A percentile compares a stretch with the other conserved stretches of the same genome.
Evolutionary conservation across 1,140 invertebrate species (phyloP).

Genomic region (Metaphire vulgaris): DNA sequence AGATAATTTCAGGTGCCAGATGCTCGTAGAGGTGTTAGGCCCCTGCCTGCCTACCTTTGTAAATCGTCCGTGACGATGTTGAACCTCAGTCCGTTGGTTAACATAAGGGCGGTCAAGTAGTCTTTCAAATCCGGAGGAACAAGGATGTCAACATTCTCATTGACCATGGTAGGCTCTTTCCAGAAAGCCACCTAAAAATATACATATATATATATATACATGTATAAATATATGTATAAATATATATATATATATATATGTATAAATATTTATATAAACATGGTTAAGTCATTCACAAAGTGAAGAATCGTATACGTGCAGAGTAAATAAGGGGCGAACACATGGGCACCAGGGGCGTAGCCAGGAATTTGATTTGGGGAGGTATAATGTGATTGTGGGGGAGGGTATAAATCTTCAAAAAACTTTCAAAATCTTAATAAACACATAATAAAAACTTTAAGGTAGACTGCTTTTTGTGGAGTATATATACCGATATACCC

Average conservation of each 20-base stretch:
- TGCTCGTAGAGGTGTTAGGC: too few species aligned
- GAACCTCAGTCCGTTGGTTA: neutral
- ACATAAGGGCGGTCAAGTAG: neutral
- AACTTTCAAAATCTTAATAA: too few species aligned
- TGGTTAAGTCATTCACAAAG: neutral
- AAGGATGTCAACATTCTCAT: neutral
- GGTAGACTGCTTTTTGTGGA: too few species aligned
- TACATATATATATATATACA: neutral
- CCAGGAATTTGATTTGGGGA: too few species aligned
- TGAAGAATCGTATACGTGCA: too few species aligned
- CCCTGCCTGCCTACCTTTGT: neutral
- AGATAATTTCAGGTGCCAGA: too few species aligned
- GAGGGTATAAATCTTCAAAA: too few species aligned
- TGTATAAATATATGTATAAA: neutral
- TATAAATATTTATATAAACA: neutral
- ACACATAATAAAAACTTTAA: too few species aligned
- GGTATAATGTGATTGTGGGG: too few species aligned
- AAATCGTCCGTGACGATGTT: neutral
- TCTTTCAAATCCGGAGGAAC: neutral
- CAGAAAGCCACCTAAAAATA: neutral
- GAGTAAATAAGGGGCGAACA: too few species aligned
- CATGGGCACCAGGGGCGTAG: too few species aligned
- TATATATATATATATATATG: neutral
- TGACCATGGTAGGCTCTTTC: neutral
- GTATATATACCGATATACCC: too few species aligned